Percentiles rank a stretch among this genome's conserved stretches.
phyloP scores from a whole-genome alignment of 2,113 vertebrate species.

The Ptilorrhoa leucosticta region DNA sequence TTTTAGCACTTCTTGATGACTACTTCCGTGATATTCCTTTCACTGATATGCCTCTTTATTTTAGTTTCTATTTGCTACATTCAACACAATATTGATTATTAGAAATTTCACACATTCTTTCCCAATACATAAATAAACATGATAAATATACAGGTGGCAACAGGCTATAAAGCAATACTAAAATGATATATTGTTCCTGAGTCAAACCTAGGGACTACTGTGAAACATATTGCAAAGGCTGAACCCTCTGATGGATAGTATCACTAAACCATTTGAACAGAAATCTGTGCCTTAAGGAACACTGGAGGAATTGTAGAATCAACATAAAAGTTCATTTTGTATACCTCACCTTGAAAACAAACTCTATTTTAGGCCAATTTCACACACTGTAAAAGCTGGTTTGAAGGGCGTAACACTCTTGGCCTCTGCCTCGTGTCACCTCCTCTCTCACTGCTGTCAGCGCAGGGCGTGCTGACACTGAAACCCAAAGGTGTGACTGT shows the following conservation, averaged over 20 bases:
- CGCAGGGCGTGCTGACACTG: neutral
- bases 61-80: neutral
- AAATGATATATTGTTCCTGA: slow-evolving; percentile 39
- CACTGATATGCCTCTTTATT: neutral
- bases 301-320: slow-evolving; percentile 16
- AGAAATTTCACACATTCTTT: neutral
- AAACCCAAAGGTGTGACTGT: neutral
- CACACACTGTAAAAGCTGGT: neutral
- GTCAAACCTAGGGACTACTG: neutral
- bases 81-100: slow-evolving; percentile 11
- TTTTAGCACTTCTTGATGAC: neutral
- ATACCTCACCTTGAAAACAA: slow-evolving; percentile 34
- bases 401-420: neutral
- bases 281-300: slow-evolving; percentile 23
- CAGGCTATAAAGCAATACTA: slow-evolving; percentile 24
- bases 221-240: slow-evolving; percentile 45
- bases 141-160: slow-evolving; percentile 2
- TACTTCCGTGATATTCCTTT: neutral
- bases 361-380: neutral
- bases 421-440: neutral
- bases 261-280: slow-evolving; percentile 37
- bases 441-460: neutral
- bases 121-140: slow-evolving; percentile 34
- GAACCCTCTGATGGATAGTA: slow-evolving; percentile 42
- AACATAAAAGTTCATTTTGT: slow-evolving; percentile 37